Evolutionary conservation across 35 echinoderm and acorn worm species (phyloP).

Genomic region (Apostichopus japonicus): DNA sequence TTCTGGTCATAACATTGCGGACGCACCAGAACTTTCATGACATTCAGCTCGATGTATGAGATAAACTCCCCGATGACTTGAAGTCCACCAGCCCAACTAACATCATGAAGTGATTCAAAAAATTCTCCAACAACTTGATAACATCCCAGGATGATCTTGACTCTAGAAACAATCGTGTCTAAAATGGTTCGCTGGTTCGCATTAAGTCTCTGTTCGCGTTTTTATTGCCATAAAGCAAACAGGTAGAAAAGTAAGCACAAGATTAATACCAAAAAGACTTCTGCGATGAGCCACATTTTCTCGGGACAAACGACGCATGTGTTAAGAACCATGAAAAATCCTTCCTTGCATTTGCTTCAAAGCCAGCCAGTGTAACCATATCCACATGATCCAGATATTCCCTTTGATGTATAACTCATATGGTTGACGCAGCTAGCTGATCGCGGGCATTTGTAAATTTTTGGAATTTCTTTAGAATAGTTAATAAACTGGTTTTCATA

Average conservation of each 20-base stretch:
- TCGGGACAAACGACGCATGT: slow-evolving; percentile 14
- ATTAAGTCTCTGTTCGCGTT: not conserved
- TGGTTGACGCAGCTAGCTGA: not conserved
- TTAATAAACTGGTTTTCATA: not conserved
- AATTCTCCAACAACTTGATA: slow-evolving; percentile 30
- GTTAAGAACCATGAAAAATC: slow-evolving; percentile 31
- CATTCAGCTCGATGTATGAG: not conserved
- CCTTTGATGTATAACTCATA: not conserved
- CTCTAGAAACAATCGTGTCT: slow-evolving; percentile 3
- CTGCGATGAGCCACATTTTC: not conserved
- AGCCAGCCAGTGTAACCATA: slow-evolving; percentile 53
- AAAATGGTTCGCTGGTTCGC: not conserved
- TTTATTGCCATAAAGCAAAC: not conserved
- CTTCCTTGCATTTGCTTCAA: slow-evolving; percentile 10
- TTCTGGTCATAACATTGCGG: not conserved
- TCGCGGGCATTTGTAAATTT: slow-evolving; percentile 12
- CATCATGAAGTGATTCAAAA: not conserved
- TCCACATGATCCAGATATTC: slow-evolving; percentile 10
- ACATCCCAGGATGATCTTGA: slow-evolving; percentile 14
- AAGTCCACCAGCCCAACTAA: not conserved
- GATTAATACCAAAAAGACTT: not conserved
- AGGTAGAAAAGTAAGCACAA: not conserved
- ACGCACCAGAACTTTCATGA: not conserved
- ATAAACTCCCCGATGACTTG: slow-evolving; percentile 11
- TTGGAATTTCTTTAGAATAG: slow-evolving; percentile 21